Percentiles rank a stretch among this genome's conserved stretches.
phyloP scores from a whole-genome alignment of 2,797 vertebrate species.

The Hemitrygon akajei region DNA sequence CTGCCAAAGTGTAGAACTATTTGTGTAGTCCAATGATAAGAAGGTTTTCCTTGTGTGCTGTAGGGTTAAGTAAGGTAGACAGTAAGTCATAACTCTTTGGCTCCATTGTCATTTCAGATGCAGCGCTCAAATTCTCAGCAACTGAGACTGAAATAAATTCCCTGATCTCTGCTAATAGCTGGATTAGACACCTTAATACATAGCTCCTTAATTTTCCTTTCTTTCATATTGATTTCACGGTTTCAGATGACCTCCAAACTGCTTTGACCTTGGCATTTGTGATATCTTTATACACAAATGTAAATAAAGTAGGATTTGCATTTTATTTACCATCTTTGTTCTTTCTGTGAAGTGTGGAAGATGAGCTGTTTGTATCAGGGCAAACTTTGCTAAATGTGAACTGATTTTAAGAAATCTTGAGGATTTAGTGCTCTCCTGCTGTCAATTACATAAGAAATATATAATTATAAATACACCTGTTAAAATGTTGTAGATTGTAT shows the following conservation, averaged over 20 bases:
- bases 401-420: background rate
- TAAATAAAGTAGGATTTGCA: slow-evolving; percentile 15
- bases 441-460: background rate
- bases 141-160: slow-evolving; percentile 12
- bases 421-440: background rate
- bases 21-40: slow-evolving; percentile 56
- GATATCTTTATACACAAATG: background rate
- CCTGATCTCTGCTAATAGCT: slow-evolving; percentile 24
- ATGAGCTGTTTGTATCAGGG: background rate
- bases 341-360: background rate
- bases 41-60: slow-evolving; percentile 44
- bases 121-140: slow-evolving; percentile 3
- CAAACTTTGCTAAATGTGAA: background rate
- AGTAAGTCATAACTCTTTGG: slow-evolving; percentile 29
- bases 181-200: slow-evolving; percentile 19
- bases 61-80: slow-evolving; percentile 21
- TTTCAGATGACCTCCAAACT: background rate
- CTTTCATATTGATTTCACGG: slow-evolving; percentile 30
- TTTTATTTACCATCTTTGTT: slow-evolving; percentile 7
- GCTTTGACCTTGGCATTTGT: slow-evolving; percentile 6
- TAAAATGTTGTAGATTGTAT: background rate
- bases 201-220: slow-evolving; percentile 17
- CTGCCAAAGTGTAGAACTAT: slow-evolving; percentile 56
- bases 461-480: background rate
- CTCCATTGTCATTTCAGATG: slow-evolving; percentile 31